A percentile compares a stretch with the other conserved stretches of the same genome.
Evolutionary conservation across 2,797 vertebrate genomes (phyloP).

Genomic region (Loriculus beryllinus): DNA sequence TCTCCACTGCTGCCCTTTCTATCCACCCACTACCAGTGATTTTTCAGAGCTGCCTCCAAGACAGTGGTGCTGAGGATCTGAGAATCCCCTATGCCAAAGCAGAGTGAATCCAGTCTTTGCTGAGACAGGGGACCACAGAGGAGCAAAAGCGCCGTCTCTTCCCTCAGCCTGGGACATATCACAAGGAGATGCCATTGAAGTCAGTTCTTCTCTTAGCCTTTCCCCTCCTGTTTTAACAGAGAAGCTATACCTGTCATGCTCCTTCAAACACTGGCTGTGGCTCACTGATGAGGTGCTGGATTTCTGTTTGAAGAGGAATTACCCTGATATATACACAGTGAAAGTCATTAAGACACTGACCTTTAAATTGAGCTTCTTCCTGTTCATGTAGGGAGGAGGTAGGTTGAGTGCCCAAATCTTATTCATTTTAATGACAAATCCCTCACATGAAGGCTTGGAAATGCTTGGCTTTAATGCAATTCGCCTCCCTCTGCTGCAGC

Average conservation of each 20-base stretch:
- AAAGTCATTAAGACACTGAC: slow-evolving; percentile 54
- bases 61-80: background rate
- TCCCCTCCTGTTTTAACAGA: background rate
- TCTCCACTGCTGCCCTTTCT: slow-evolving; percentile 54
- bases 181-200: background rate
- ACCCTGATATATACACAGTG: background rate
- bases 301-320: slow-evolving; percentile 50
- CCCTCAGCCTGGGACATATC: background rate
- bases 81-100: slow-evolving; percentile 34
- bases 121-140: background rate
- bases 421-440: slow-evolving; percentile 65
- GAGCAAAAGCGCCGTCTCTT: background rate
- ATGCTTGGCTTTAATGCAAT: slow-evolving; percentile 3
- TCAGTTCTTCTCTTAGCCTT: background rate
- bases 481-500: slow-evolving; percentile 12
- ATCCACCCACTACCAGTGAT: slow-evolving; percentile 58
- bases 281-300: background rate
- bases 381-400: slow-evolving; percentile 40
- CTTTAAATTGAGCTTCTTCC: slow-evolving; percentile 62
- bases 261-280: background rate
- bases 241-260: background rate
- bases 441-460: slow-evolving; percentile 48
- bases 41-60: slow-evolving; percentile 50
- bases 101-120: background rate
- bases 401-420: slow-evolving; percentile 58